Conservation (phyloP, 2,113 vertebrate genomes). For the Dipodomys merriami region DNA sequence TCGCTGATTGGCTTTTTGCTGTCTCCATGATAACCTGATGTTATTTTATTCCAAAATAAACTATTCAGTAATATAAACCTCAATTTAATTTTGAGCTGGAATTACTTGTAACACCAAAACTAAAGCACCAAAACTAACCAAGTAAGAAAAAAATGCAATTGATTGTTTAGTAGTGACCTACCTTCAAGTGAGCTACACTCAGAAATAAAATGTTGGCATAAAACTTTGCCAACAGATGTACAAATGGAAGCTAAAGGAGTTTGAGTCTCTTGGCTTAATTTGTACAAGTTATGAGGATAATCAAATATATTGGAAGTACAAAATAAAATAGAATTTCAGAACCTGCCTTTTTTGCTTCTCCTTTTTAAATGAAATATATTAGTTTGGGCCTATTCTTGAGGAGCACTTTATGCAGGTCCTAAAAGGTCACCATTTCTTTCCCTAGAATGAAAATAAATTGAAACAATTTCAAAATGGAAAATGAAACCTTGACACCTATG, state of each 20-base stretch:
- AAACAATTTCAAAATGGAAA: conserved; percentile 3
- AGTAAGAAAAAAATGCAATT: not conserved
- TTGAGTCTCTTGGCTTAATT: not conserved
- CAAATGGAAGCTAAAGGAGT: not conserved
- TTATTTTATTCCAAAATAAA: conserved; percentile 28
- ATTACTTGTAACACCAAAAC: not conserved
- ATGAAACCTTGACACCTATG: not conserved
- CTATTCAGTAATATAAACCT: not conserved
- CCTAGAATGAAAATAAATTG: not conserved
- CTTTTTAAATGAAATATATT: not conserved
- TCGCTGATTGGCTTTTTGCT: not conserved
- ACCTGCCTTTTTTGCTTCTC: not conserved
- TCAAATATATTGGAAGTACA: not conserved
- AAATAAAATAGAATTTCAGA: not conserved
- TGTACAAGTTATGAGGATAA: not conserved
- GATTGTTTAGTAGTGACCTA: not conserved
- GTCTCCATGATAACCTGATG: not conserved
- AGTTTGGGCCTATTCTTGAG: not conserved
- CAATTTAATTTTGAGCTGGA: conserved; percentile 6
- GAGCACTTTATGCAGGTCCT: not conserved
- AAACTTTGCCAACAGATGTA: not conserved
- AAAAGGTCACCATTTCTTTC: not conserved
- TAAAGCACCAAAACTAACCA: not conserved
- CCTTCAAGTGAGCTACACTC: not conserved
- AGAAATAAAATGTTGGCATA: not conserved